Base-by-base conservation (phyloP, 1,140 invertebrate species). In the Drosophila equinoxialis region DNA sequence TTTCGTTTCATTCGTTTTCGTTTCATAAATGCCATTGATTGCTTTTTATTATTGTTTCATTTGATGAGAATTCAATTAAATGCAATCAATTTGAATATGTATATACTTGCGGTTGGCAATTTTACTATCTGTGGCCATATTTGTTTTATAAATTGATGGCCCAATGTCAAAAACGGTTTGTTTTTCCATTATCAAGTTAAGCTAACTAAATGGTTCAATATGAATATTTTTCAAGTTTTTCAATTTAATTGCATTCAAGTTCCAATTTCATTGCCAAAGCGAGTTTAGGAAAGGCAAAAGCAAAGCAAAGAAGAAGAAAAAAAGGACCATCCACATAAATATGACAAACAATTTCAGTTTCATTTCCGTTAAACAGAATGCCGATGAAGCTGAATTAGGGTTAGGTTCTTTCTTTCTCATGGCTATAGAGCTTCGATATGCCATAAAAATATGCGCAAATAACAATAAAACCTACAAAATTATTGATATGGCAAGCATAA, bases 381-480 rank as follows among this genome's bases (percentile, higher is more conserved):
- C 45, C 45, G 45, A 51, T 51, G 45, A 23, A 11, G 45, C 45
- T 51, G 45, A 51, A 51, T 51, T 51, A 51, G 45, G 45, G 45
- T 51, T 51, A 20, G 14, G 70, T 61, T 63, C 48, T 37, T 4
- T 39, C 11, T 4, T 39, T 37, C 10, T 11, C 35, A 39, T 3
- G 37, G 37, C 37, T 11, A 13, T 13, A 13, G 37, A 51, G 45
- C 17, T 51, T 51, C 17, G 45, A 51, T 51, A 51, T 51, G 45
- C 45, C 77, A 87, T 84, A 89, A 87, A 89, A 86, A 87, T 87
- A 76, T 79, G 71, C 62, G 69, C 80, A 84, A 89, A 89, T 89
- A 89, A 89, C 84, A 84, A 89, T 89, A 89, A 89, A 89, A 79
- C 71, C 85, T 78, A 76, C 73, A 62, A 90, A 89, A 84, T 89